These are phyloP conservation scores for Trissolcus basalis DNA, from an alignment of 1,140 invertebrate genomes.

Conservation along the genomic window DNA sequence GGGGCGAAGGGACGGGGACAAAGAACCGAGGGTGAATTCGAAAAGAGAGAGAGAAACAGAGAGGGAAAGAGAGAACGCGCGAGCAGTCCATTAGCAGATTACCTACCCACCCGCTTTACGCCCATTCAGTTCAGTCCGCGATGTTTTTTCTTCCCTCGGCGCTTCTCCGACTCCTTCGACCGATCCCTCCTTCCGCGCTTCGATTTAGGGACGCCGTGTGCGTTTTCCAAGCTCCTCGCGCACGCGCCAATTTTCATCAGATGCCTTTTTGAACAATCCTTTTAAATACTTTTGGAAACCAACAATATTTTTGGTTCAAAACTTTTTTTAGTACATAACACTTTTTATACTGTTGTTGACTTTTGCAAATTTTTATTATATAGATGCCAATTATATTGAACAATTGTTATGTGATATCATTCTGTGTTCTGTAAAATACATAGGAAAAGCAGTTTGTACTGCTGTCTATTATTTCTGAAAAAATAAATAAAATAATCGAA, in stretches of 20 bases:
- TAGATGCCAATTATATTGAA: too few species aligned
- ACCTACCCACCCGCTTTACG: constrained; percentile 58
- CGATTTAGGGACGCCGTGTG: constrained; percentile 39
- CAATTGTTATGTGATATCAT: too few species aligned
- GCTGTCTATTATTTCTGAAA: too few species aligned
- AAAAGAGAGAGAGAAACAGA: constrained; percentile 33
- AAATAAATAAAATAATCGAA: too few species aligned
- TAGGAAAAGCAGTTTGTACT: too few species aligned
- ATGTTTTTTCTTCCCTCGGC: constrained; percentile 55
- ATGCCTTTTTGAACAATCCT: constrained; percentile 16
- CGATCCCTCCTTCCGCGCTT: constrained; percentile 35
- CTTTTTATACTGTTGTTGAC: too few species aligned
- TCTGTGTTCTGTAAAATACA: too few species aligned
- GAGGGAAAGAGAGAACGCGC: constrained; percentile 20
- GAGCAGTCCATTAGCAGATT: constrained; percentile 60
- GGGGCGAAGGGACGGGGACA: constrained; percentile 9
- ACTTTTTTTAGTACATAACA: too few species aligned
- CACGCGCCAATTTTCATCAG: constrained; percentile 32
- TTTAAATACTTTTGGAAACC: too few species aligned
- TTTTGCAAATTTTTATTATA: too few species aligned
- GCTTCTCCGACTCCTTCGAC: constrained; percentile 47
- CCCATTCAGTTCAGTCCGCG: constrained; percentile 54
- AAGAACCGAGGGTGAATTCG: constrained; percentile 54
- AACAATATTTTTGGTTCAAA: too few species aligned
- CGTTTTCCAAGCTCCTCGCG: constrained; percentile 23